Conservation (phyloP, 2,888 invertebrate species). For the Trimorus sp. region DNA sequence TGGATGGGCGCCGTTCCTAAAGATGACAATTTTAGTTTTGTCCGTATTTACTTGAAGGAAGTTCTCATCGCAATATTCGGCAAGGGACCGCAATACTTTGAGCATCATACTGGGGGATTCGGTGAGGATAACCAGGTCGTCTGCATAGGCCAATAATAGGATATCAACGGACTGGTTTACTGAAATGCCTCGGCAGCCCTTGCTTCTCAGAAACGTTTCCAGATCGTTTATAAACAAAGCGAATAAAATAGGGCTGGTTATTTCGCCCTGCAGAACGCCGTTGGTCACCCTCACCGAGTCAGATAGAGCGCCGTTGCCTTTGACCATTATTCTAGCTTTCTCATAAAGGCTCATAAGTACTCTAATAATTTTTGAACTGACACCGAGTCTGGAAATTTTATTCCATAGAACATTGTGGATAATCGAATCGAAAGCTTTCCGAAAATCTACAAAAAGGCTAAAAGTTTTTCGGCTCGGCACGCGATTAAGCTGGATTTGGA, state of each 20-base stretch:
- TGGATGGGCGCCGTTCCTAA: no score
- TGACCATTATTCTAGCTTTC: not conserved
- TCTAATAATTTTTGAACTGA: not conserved
- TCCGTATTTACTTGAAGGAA: no score
- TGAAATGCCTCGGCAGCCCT: not conserved
- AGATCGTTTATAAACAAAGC: not conserved
- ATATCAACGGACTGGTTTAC: not conserved
- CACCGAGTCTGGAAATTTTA: not conserved
- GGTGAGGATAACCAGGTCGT: not conserved
- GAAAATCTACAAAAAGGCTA: not conserved
- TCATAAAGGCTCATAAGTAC: not conserved
- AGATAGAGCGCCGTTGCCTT: no score
- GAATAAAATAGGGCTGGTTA: not conserved
- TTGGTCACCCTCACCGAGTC: no score
- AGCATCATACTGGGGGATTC: no score
- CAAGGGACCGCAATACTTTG: no score
- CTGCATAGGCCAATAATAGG: not conserved
- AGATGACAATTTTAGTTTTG: no score
- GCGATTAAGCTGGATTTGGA: not conserved
- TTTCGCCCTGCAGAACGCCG: no score
- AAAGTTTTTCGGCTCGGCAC: not conserved
- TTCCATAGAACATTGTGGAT: not conserved
- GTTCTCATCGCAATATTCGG: no score
- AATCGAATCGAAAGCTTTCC: not conserved
- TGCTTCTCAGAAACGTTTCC: not conserved